phyloP scores from a whole-genome alignment of 1,140 invertebrate species.

The Drosophila insularis region DNA sequence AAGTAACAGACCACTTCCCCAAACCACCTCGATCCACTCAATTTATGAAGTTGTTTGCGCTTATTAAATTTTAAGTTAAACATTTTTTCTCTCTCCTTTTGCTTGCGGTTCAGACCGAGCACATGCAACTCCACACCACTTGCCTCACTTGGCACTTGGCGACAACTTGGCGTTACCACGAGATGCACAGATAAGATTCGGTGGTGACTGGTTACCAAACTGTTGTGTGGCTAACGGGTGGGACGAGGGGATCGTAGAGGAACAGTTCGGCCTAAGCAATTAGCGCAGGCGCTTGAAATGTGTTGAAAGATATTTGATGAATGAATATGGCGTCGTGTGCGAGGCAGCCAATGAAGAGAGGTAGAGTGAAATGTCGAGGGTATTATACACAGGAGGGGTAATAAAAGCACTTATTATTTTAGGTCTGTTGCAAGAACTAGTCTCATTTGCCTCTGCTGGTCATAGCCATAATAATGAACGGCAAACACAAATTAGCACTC shows the following conservation, averaged over 20 bases:
- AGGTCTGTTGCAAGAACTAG: background rate
- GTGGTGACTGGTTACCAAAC: constrained; percentile 72
- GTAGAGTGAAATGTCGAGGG: background rate
- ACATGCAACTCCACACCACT: constrained; percentile 49
- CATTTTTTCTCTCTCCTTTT: constrained; percentile 44
- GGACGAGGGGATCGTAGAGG: background rate
- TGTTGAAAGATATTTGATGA: constrained; percentile 79
- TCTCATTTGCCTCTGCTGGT: background rate
- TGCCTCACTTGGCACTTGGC: constrained; percentile 55
- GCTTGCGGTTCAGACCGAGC: constrained; percentile 9
- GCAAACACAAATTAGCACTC: constrained; percentile 69
- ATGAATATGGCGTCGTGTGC: constrained; percentile 63
- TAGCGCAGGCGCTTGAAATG: constrained; percentile 70
- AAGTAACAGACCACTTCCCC: constrained; percentile 33
- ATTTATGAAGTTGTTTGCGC: constrained; percentile 79
- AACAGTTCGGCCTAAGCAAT: constrained; percentile 52
- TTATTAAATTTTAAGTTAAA: constrained; percentile 78
- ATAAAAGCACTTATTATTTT: background rate
- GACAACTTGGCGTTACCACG: constrained; percentile 69
- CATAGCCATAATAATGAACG: constrained; percentile 58
- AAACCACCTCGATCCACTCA: constrained; percentile 10
- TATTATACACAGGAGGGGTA: too few species aligned
- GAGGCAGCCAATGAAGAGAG: background rate
- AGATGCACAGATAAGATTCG: constrained; percentile 79
- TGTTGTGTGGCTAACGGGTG: constrained; percentile 13